A percentile compares a stretch with the other conserved stretches of the same genome.
Conservation (phyloP, 2,797 vertebrate species). For the Philypnodon macrostomus region DNA sequence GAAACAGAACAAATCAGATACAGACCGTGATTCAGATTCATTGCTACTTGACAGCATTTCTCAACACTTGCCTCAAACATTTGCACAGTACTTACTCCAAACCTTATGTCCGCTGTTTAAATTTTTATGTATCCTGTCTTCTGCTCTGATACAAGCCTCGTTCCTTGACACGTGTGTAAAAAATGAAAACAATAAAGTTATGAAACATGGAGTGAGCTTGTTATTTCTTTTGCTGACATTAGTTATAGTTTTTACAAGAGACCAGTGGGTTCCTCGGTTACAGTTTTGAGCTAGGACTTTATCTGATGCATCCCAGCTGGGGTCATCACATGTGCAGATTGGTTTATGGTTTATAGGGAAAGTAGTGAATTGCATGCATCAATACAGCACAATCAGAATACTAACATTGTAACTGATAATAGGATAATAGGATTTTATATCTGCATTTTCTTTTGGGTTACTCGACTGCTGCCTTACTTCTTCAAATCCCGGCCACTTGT, state of each 20-base stretch:
- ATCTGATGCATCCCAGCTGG: slow-evolving; percentile 10
- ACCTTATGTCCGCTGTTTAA: slow-evolving; percentile 4
- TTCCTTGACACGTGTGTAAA: slow-evolving; percentile 29
- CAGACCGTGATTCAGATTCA: no score
- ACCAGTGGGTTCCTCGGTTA: slow-evolving; percentile 3
- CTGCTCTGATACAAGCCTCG: slow-evolving; percentile 15
- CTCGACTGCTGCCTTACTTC: slow-evolving; percentile 8
- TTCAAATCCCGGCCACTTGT: no score
- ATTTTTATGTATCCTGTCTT: slow-evolving; percentile 9
- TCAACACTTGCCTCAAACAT: neutral
- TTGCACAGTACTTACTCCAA: no score
- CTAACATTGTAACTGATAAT: no score
- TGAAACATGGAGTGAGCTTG: slow-evolving; percentile 42
- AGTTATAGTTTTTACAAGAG: slow-evolving; percentile 25
- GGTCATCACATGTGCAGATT: slow-evolving; percentile 9
- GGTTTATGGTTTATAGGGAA: neutral
- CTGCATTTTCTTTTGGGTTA: no score
- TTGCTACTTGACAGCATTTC: neutral
- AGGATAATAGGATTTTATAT: no score
- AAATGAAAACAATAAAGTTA: slow-evolving; percentile 47
- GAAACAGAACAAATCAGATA: no score
- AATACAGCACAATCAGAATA: neutral
- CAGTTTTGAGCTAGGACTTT: slow-evolving; percentile 34
- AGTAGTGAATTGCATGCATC: neutral
- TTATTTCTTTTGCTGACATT: slow-evolving; percentile 25